These are phyloP conservation scores for Etheostoma spectabile DNA, from an alignment of 2,113 vertebrate genomes.

Conservation along the genomic window DNA sequence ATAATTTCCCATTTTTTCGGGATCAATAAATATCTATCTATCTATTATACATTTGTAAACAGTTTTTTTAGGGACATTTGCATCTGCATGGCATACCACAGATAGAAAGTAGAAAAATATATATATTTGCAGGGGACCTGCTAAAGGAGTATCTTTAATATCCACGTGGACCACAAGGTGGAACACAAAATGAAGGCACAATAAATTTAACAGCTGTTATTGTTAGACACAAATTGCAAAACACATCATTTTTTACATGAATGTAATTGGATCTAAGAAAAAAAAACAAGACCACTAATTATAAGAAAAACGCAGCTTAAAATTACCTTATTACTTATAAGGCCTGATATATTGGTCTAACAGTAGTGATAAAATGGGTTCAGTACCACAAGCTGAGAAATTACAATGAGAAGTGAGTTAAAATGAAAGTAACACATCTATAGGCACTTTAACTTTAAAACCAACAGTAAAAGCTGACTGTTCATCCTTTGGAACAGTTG, in stretches of 20 bases:
- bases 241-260: neutral
- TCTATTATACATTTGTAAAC: too few species aligned
- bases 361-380: neutral
- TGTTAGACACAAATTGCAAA: neutral
- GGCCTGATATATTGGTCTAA: neutral
- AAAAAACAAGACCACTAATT: neutral
- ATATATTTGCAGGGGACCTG: too few species aligned
- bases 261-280: neutral
- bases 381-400: neutral
- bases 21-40: too few species aligned
- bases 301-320: neutral
- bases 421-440: neutral
- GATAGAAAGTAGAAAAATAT: too few species aligned
- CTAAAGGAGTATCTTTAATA: too few species aligned
- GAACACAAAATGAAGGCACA: too few species aligned
- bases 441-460: constrained; percentile 16
- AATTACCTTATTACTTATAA: neutral
- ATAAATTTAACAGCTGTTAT: neutral
- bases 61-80: too few species aligned
- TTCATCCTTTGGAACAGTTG: constrained; percentile 62
- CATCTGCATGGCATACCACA: too few species aligned
- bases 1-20: too few species aligned
- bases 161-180: too few species aligned
- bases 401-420: neutral
- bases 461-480: constrained; percentile 41